Evolutionary conservation across 92 coral and sea anemone genomes (phyloP).

Genomic region (Umimayanthus kanabou): DNA sequence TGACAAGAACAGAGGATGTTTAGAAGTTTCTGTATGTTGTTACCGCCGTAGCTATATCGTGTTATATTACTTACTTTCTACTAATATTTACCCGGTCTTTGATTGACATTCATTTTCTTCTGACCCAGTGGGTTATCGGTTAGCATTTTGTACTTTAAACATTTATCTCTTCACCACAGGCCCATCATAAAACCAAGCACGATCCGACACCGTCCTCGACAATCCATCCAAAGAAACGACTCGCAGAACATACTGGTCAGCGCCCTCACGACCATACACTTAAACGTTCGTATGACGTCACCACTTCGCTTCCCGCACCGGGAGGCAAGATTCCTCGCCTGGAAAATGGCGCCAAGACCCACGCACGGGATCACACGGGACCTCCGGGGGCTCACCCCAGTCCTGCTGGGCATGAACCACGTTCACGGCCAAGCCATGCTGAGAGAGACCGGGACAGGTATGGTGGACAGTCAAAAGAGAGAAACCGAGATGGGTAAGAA

Average conservation of each 20-base stretch:
- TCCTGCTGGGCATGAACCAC: constrained; percentile 26
- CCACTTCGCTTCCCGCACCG: constrained; percentile 66
- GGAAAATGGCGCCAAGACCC: constrained; percentile 62
- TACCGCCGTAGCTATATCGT: no score
- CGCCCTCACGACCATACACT: constrained; percentile 76
- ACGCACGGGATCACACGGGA: constrained; percentile 45
- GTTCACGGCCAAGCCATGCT: constrained; percentile 37
- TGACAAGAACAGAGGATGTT: no score
- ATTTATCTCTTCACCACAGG: constrained; percentile 17
- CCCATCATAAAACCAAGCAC: constrained; percentile 61
- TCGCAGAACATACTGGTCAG: constrained; percentile 60
- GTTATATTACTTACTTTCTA: no score
- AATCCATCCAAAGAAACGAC: constrained; percentile 52
- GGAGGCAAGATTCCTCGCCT: constrained; percentile 80
- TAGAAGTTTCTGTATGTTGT: no score
- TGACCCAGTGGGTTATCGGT: no score
- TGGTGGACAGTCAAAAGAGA: constrained; percentile 69
- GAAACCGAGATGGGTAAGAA: constrained; percentile 77
- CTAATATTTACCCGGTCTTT: no score
- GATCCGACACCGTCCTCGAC: constrained; percentile 17
- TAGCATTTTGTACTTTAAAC: not conserved
- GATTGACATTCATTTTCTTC: not conserved
- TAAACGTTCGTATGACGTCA: constrained; percentile 60
- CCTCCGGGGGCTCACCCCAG: constrained; percentile 25
- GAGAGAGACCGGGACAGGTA: constrained; percentile 57